Conservation (phyloP, 2,113 vertebrate genomes). For the Pseudorhombus dupliciocellatus region DNA sequence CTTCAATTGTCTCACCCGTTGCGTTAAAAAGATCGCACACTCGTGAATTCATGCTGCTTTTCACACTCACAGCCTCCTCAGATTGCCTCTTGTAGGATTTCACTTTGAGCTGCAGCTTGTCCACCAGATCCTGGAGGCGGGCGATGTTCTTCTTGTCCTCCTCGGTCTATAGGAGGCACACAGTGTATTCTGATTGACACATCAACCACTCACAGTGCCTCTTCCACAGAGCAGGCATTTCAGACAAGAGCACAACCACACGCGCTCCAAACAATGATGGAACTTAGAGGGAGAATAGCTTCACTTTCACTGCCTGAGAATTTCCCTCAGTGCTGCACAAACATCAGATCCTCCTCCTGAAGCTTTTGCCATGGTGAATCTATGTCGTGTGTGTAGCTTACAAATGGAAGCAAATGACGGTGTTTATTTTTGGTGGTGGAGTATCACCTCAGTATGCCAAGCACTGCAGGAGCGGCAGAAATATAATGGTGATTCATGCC, state of each 20-base stretch:
- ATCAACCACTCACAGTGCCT: not conserved
- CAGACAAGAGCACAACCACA: not conserved
- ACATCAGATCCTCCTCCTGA: not conserved
- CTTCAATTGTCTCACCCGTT: not conserved
- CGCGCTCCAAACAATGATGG: not conserved
- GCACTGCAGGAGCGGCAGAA: not conserved
- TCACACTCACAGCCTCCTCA: constrained; percentile 80
- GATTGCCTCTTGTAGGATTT: constrained; percentile 82
- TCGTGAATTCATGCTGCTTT: not conserved
- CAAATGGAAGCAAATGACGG: constrained; percentile 25
- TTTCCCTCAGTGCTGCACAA: not conserved
- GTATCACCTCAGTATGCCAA: constrained; percentile 1
- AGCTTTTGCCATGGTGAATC: constrained; percentile 20
- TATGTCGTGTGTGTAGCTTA: constrained; percentile 4
- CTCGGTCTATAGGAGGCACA: constrained; percentile 69
- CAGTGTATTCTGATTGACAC: not conserved
- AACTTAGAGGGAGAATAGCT: not conserved
- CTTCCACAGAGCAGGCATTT: not conserved
- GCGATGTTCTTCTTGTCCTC: constrained; percentile 81
- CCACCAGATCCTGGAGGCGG: constrained; percentile 82
- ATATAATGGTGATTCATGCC: constrained; percentile 54
- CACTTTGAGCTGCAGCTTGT: constrained; percentile 84
- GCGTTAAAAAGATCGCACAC: not conserved
- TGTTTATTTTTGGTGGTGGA: constrained; percentile 28
- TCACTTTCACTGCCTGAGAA: not conserved